Evolutionary conservation across 2,797 vertebrate species (phyloP), one percentile per base, ranked within the genome.

Genomic region (Enteromius argenteus): DNA sequence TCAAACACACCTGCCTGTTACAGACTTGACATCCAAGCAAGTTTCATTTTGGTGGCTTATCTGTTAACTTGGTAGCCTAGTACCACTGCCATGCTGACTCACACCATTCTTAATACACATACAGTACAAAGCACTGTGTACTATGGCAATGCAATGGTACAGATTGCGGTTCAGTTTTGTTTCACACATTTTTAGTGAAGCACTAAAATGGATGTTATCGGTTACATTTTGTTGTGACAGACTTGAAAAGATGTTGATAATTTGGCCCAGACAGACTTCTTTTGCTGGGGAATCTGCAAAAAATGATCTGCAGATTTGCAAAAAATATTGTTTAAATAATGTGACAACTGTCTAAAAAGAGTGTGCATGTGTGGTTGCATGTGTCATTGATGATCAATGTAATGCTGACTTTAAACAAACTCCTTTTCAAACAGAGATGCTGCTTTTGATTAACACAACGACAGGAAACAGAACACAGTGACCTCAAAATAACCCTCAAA

Each of bases 1-100:
- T 53, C 71, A 83, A 75, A 68, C 32, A 74, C 27, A 66, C 19
- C 42, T 64, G 37, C 56, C 56, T 82, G 51, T 81, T 82, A 53
- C 15, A 6, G 15, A 21, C 32, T 53, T 75, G 80, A 66, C 81
- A 74, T 67, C 15, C 32, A 75, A 66, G 71, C 66, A 83, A 75
- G 44, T n/a, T 53, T 6, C 58, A 66, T 67, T 66, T 66, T 66
- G 69, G 71, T 42, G 53, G 56, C 53, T 72, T 44, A 39, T 81
- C 23, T 67, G 44, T 67, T 67, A 66, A 37, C 62, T 69, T 72
- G 1, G 3, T 35, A 32, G 56, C 9, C 56, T 58, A 27, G 37
- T 35, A 49, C n/a, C 60, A 71, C 53, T 71, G 53, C 44, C 56
- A 78, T 30, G 17, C 53, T 60, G 15, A 42, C 79, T 81, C 23